Conservation (phyloP, 1,140 invertebrate genomes). For the Hypsibius dujardini region DNA sequence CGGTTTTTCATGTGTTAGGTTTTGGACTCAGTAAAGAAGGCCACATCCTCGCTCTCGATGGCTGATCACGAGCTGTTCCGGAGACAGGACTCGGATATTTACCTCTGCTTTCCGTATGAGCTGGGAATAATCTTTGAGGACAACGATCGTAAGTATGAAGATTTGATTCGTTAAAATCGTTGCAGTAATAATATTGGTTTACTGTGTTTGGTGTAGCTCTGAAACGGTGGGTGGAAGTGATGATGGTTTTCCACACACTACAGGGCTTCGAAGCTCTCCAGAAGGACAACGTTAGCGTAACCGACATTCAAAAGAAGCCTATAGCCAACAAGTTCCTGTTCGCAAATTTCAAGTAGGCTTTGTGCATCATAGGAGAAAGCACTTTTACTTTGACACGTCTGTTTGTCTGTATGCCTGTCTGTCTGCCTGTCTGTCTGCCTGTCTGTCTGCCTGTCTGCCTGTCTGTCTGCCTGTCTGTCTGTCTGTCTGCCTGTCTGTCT, state of each 20-base stretch:
- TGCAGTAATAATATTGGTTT: not conserved
- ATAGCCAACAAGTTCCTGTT: conserved; percentile 2
- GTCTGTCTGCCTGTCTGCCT: no score
- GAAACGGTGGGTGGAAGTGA: conserved; percentile 8
- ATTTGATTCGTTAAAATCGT: not conserved
- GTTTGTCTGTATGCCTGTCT: no score
- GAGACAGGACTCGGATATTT: not conserved
- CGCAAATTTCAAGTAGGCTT: conserved; percentile 11
- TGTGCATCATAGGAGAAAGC: not conserved
- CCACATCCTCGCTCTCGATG: not conserved
- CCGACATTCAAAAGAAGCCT: not conserved
- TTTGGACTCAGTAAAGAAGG: not conserved
- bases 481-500: no score
- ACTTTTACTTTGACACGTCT: no score
- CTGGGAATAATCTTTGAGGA: not conserved
- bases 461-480: no score
- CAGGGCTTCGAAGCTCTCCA: not conserved
- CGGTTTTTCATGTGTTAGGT: not conserved
- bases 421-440: no score
- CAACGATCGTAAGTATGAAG: not conserved
- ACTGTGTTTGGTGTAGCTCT: not conserved
- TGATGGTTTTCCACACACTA: conserved; percentile 1
- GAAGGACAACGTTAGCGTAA: not conserved
- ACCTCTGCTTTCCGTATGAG: not conserved
- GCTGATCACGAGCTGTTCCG: not conserved